phyloP scores from a whole-genome alignment of 2,113 vertebrate species.

The Planiliza haematocheilus region DNA sequence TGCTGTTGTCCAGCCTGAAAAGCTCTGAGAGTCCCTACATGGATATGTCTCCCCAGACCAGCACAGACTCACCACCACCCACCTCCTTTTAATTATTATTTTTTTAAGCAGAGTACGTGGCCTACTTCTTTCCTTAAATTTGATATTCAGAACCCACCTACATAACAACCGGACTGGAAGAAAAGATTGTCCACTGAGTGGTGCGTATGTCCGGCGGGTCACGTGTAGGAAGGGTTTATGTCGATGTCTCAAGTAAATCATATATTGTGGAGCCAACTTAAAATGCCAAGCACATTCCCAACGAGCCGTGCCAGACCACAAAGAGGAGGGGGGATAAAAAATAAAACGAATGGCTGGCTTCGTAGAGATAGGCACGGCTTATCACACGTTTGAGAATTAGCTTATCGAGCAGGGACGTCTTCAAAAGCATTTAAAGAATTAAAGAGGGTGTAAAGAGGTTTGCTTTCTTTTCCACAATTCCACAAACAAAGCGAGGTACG shows the following conservation, averaged over 20 bases:
- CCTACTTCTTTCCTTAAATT: not conserved
- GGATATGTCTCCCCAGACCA: too few relatives aligned
- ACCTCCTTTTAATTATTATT: too few relatives aligned
- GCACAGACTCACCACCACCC: too few relatives aligned
- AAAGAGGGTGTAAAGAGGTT: not conserved
- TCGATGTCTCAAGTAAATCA: constrained; percentile 41
- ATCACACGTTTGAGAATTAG: constrained; percentile 28
- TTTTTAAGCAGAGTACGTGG: not conserved
- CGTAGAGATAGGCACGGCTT: constrained; percentile 3
- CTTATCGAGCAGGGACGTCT: constrained; percentile 7
- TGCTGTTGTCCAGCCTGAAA: too few relatives aligned
- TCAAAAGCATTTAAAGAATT: too few relatives aligned
- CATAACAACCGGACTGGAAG: constrained; percentile 35
- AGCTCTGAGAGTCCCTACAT: too few relatives aligned
- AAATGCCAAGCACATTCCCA: constrained; percentile 56
- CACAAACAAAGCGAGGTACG: not conserved
- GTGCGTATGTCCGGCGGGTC: constrained; percentile 19
- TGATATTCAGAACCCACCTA: constrained; percentile 28
- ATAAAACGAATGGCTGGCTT: not conserved
- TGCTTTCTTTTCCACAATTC: constrained; percentile 21
- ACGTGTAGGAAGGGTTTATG: constrained; percentile 50
- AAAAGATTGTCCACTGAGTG: constrained; percentile 30
- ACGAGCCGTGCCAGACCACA: constrained; percentile 30
- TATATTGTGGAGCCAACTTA: constrained; percentile 36
- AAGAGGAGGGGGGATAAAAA: too few relatives aligned